phyloP scores from a whole-genome alignment of 2,113 vertebrate species.

The Poecile atricapillus region DNA sequence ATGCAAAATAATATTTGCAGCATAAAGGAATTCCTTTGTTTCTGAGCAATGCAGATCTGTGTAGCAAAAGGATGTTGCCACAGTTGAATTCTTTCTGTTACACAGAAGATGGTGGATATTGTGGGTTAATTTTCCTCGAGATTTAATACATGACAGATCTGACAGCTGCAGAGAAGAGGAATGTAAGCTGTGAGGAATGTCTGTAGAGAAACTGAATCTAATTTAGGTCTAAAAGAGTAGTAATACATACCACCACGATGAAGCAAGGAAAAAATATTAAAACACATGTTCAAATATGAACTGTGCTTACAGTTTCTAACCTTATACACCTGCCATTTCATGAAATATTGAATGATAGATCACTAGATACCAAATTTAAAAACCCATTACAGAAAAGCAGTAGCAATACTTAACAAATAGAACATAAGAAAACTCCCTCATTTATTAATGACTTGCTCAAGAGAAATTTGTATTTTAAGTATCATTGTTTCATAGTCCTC shows the following conservation, averaged over 20 bases:
- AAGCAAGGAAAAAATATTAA: neutral
- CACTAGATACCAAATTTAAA: neutral
- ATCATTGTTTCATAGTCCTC: neutral
- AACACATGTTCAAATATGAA: neutral
- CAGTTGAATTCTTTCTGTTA: neutral
- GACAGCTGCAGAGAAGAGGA: neutral
- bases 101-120: neutral
- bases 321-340: neutral
- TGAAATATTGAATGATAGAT: neutral
- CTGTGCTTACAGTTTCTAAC: neutral
- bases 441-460: neutral
- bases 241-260: neutral
- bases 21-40: neutral
- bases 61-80: neutral
- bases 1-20: neutral
- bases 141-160: neutral
- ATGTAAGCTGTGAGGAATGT: slow-evolving; percentile 2
- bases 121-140: neutral
- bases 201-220: neutral
- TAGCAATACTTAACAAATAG: neutral
- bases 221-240: neutral
- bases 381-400: neutral
- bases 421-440: neutral
- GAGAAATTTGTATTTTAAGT: neutral
- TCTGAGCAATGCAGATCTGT: neutral